phyloP scores from a whole-genome alignment of 2,888 invertebrate genomes.

The Leptinotarsa rubiginosa region DNA sequence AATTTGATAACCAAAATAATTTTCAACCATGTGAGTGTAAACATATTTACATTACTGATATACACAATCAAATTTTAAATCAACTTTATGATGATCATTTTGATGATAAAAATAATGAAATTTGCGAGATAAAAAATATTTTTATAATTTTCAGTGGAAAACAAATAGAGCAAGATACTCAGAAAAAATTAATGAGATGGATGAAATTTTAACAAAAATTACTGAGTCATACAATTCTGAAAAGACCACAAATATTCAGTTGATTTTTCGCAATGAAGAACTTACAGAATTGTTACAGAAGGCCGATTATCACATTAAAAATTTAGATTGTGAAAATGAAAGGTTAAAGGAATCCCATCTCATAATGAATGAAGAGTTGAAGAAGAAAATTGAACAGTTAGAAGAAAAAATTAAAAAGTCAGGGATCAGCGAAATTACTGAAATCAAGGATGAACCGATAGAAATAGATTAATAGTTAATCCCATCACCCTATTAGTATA shows the following conservation, averaged over 20 bases:
- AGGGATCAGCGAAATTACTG: background rate
- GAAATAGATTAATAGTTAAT: conserved; percentile 32
- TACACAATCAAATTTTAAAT: background rate
- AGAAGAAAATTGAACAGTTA: conserved; percentile 16
- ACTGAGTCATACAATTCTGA: conserved; percentile 38
- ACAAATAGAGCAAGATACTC: conserved; percentile 37
- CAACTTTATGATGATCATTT: too few species aligned
- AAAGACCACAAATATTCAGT: conserved; percentile 38
- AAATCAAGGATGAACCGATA: conserved; percentile 40
- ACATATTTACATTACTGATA: background rate
- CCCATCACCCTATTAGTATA: background rate
- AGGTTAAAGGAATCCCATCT: conserved; percentile 22
- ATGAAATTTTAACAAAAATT: conserved; percentile 40
- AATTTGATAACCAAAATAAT: conserved; percentile 41
- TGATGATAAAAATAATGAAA: background rate
- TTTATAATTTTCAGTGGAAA: conserved; percentile 45
- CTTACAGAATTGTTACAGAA: conserved; percentile 26
- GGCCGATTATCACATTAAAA: conserved; percentile 1
- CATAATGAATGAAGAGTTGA: conserved; percentile 20
- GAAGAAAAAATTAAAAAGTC: conserved; percentile 1
- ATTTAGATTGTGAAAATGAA: conserved; percentile 22
- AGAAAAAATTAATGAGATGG: conserved; percentile 38
- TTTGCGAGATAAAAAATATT: background rate
- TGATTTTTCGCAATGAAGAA: conserved; percentile 42
- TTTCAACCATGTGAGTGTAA: conserved; percentile 41